These are phyloP conservation scores for Cantharis nigra DNA, from an alignment of 2,888 invertebrate genomes.

Conservation along the genomic window DNA sequence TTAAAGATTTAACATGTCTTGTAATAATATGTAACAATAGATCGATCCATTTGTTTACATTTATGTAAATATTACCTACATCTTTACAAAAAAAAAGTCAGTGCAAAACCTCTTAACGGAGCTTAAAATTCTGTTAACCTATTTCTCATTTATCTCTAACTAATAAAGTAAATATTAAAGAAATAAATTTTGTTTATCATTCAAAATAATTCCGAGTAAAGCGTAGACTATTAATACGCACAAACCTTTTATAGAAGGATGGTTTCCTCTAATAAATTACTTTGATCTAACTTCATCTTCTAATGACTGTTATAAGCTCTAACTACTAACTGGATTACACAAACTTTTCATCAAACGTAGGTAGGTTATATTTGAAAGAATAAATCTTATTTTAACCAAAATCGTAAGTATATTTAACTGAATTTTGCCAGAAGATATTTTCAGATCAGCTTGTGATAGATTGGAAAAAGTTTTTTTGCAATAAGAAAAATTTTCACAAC, in stretches of 20 bases:
- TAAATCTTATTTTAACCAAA: background rate
- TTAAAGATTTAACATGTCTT: conserved; percentile 20
- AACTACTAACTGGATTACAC: background rate
- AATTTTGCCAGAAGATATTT: too few species aligned
- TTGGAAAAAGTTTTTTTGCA: too few species aligned
- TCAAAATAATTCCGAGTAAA: background rate
- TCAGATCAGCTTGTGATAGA: too few species aligned
- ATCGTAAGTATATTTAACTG: background rate
- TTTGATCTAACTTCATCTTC: background rate
- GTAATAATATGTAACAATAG: conserved; percentile 22
- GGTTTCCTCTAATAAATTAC: background rate
- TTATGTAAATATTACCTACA: conserved; percentile 24
- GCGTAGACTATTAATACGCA: background rate
- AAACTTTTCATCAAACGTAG: background rate
- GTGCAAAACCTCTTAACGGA: background rate
- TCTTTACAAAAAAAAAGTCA: background rate
- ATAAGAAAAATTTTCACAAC: too few species aligned
- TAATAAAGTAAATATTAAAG: conserved; percentile 23
- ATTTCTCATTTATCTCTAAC: conserved; percentile 28
- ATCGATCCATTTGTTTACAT: conserved; percentile 19
- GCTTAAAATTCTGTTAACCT: conserved; percentile 11
- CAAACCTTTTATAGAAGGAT: background rate
- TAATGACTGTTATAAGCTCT: background rate
- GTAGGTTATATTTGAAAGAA: background rate
- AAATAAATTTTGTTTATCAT: conserved; percentile 2